Base-by-base conservation (phyloP, 37 sponge, comb jelly and placozoan species). In the Crambe crambe region DNA sequence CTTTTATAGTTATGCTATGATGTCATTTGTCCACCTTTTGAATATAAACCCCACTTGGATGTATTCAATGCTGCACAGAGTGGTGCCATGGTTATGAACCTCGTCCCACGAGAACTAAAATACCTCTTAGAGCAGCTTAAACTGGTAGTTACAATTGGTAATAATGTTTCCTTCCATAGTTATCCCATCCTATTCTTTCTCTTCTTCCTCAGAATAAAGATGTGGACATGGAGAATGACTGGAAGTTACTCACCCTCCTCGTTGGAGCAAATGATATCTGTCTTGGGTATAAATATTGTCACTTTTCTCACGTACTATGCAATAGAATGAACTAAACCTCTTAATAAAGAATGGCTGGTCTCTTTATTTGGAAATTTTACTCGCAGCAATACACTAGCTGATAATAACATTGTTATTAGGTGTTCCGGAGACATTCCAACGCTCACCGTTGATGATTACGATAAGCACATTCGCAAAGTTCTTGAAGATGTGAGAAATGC, bases 51-150 rank as follows among this genome's bases (percentile, higher is more conserved):
- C 5, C 15, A 22, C 10, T 71, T 86, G 68, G 94, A 93, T 79
- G 90, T 89, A 12, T 76, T 93, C 44, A 85, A 93, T 83, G 90
- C 94, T 42, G 94, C 94, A 25, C 94, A 93, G 77, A 86, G 84
- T 83, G 94, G 94, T 57, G 94, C 90, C 26, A 93, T 93, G 94
- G 34, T 82, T 0, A 81, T 70, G 22, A 73, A 88, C 41, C 60
- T 93, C 6, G 85, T 84, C 47, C 44, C 57, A 40, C 92, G 85
- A 30, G 92, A 92, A 56, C 80, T 87, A 37, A 64, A 47, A 4
- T 92, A 92, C 73, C 77, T 92, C 58, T n/a, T 78, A 37, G 37
- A 64, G 9, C 80, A 87, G 58, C 73, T 92, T 2, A 76, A 40
- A 74, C 27, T 47, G 38, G 85, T 87, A 80, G 8, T 64, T 37